A percentile compares a stretch with the other conserved stretches of the same genome.
Evolutionary conservation across 1,140 invertebrate genomes (phyloP).

Genomic region (Monochamus saltuarius): DNA sequence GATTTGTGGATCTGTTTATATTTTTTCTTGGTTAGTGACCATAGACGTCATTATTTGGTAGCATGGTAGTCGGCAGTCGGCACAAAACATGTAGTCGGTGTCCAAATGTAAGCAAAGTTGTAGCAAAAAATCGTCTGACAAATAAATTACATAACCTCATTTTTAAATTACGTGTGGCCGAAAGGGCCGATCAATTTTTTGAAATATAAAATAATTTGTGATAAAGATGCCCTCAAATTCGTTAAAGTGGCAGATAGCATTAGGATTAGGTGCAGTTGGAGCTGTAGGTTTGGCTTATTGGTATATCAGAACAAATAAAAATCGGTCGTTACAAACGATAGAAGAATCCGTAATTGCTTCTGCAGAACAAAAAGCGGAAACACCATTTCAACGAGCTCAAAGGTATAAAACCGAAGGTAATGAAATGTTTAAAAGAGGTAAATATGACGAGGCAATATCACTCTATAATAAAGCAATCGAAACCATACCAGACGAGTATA

Average conservation of each 20-base stretch:
- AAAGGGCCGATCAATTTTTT: no score
- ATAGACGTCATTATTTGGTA: no score
- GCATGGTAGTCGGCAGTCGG: no score
- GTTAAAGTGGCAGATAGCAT: conserved; percentile 63
- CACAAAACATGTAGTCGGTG: no score
- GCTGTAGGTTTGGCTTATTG: conserved; percentile 79
- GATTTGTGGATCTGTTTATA: no score
- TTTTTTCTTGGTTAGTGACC: no score
- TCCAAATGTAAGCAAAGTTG: no score
- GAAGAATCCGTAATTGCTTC: conserved; percentile 46
- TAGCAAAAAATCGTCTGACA: no score
- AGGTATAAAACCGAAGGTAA: conserved; percentile 86
- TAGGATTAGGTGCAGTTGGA: conserved; percentile 77
- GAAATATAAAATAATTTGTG: no score
- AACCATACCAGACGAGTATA: conserved; percentile 73
- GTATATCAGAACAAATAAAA: conserved; percentile 62
- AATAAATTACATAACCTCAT: no score
- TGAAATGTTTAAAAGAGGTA: conserved; percentile 78
- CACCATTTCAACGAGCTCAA: conserved; percentile 69
- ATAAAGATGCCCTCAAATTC: conserved; percentile 32
- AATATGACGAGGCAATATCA: conserved; percentile 85
- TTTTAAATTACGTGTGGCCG: no score
- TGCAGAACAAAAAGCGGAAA: conserved; percentile 40
- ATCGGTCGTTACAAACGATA: conserved; percentile 38
- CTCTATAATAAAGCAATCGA: conserved; percentile 88